These are phyloP conservation scores for Muntiacus reevesi DNA, from an alignment of 2,113 vertebrate genomes.

Conservation along the genomic window DNA sequence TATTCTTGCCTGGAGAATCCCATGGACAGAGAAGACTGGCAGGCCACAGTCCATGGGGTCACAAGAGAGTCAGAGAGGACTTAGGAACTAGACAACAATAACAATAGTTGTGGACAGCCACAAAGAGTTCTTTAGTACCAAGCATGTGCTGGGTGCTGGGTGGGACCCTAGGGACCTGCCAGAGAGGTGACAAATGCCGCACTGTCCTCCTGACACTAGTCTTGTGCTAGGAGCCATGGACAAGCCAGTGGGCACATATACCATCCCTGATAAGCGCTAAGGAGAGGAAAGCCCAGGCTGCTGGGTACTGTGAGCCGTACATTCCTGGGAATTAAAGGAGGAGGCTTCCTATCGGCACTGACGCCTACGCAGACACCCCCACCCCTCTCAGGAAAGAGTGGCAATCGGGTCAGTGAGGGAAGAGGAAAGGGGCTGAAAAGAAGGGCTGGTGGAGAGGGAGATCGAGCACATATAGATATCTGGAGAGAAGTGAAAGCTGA, in stretches of 20 bases:
- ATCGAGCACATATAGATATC: rapidly evolving
- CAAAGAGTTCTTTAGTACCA: not conserved
- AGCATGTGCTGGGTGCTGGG: no score
- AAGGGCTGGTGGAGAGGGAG: no score
- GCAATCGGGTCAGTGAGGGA: not conserved
- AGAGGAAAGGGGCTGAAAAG: not conserved
- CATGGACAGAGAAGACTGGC: not conserved
- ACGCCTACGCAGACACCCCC: not conserved
- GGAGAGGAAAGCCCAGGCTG: not conserved
- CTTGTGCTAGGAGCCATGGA: not conserved
- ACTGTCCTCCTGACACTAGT: not conserved
- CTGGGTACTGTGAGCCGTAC: not conserved
- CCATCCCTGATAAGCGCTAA: not conserved
- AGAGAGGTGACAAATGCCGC: not conserved
- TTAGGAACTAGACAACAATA: not conserved
- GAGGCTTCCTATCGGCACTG: not conserved
- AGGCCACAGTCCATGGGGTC: not conserved
- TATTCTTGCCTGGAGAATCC: not conserved
- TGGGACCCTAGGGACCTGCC: not conserved
- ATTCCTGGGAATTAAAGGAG: not conserved
- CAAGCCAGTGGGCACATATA: not conserved
- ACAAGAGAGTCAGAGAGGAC: not conserved
- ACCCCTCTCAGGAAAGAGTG: not conserved
- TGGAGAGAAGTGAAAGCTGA: not conserved
- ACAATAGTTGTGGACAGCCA: not conserved